Evolutionary conservation across 1,140 invertebrate species (phyloP).

Genomic region (Carposina sasakii): DNA sequence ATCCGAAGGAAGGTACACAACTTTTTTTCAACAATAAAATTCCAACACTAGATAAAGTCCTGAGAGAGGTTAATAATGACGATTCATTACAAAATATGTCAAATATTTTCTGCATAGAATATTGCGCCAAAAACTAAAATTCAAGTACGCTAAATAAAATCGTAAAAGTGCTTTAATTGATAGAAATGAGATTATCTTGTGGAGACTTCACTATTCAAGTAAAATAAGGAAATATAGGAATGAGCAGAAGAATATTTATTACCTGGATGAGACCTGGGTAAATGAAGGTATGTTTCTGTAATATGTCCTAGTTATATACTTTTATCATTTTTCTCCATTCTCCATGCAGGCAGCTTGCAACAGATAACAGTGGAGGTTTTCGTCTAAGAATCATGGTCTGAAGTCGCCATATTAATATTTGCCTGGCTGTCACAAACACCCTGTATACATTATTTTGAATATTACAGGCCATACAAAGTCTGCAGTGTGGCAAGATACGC

Average conservation of each 20-base stretch:
- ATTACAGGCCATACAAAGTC: too few relatives aligned
- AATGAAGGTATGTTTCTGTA: conserved; percentile 1
- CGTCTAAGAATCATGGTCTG: too few relatives aligned
- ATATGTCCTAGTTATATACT: not conserved
- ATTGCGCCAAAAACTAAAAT: not conserved
- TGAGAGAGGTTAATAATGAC: not conserved
- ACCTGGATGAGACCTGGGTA: conserved; percentile 7
- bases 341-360: too few relatives aligned
- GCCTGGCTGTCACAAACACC: too few relatives aligned
- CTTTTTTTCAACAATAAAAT: conserved; percentile 8
- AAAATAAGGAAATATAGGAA: not conserved
- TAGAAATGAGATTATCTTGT: conserved; percentile 1
- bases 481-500: not conserved
- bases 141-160: not conserved
- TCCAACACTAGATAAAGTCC: conserved; percentile 2
- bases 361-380: too few relatives aligned
- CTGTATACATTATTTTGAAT: too few relatives aligned
- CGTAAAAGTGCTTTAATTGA: conserved; percentile 3
- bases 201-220: not conserved
- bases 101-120: not conserved
- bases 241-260: not conserved
- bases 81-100: conserved; percentile 3
- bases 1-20: conserved; percentile 4
- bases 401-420: too few relatives aligned
- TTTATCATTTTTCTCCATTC: too few relatives aligned